Conservation (phyloP, 2,888 invertebrate genomes). For the Dascillus cervinus region DNA sequence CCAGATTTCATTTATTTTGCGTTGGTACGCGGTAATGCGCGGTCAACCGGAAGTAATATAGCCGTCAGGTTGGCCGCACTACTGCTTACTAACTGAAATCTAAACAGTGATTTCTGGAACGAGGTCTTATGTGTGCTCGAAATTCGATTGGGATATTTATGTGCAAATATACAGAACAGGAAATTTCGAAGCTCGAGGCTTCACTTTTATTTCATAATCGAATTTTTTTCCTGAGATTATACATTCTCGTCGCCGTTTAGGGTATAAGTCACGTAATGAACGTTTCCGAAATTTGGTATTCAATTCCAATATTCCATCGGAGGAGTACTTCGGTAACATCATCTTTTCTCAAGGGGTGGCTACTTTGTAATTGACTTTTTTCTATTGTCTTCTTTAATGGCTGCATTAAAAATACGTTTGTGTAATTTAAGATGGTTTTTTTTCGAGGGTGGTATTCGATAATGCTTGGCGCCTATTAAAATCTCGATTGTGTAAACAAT, state of each 20-base stretch:
- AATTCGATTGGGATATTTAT: conserved; percentile 32
- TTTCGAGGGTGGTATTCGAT: no score
- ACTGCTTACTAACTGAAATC: conserved; percentile 25
- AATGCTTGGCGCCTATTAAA: no score
- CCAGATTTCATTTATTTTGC: conserved; percentile 26
- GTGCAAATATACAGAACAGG: conserved; percentile 27
- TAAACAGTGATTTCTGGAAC: conserved; percentile 28
- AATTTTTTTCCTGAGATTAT: background rate
- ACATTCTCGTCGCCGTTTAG: no score
- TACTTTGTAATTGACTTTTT: no score
- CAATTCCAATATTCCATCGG: conserved; percentile 33
- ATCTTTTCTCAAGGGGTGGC: no score
- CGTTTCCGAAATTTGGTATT: conserved; percentile 37
- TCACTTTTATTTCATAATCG: background rate
- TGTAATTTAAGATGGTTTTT: no score
- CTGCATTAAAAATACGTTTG: no score
- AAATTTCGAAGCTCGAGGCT: conserved; percentile 21
- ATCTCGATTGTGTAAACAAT: no score
- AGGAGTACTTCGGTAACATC: no score
- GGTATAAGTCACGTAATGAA: conserved; percentile 37
- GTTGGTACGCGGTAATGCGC: conserved; percentile 20
- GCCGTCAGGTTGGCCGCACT: conserved; percentile 22
- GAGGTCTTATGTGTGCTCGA: conserved; percentile 10
- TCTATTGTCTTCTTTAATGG: no score
- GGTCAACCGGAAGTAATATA: conserved; percentile 32